phyloP scores from a whole-genome alignment of 2,113 vertebrate genomes.

The Ploceus nigricollis region DNA sequence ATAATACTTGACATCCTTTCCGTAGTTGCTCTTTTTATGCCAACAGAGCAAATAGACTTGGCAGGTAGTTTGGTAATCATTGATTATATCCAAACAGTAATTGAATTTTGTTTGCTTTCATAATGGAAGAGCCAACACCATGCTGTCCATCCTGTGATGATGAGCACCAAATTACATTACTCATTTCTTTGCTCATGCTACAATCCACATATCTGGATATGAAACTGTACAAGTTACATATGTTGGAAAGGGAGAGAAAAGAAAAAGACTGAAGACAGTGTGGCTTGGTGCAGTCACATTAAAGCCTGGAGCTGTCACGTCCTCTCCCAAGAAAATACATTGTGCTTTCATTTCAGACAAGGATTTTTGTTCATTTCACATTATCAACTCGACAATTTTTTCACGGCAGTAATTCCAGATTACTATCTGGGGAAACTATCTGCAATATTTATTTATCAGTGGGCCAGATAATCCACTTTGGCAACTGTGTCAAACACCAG shows the following conservation, averaged over 20 bases:
- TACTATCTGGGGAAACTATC: not conserved
- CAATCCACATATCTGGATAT: not conserved
- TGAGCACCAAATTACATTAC: slow-evolving; percentile 6
- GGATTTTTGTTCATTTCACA: not conserved
- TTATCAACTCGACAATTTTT: not conserved
- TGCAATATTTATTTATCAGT: slow-evolving; percentile 25
- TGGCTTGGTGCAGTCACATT: not conserved
- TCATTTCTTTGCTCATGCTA: not conserved
- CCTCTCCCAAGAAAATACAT: not conserved
- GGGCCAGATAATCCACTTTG: not conserved
- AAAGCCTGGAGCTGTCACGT: not conserved
- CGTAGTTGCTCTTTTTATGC: slow-evolving; percentile 9
- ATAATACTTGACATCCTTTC: slow-evolving; percentile 35
- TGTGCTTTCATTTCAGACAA: not conserved
- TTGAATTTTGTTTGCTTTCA: slow-evolving; percentile 43
- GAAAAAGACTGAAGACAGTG: not conserved
- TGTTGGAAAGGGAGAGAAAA: not conserved
- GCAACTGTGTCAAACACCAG: not conserved
- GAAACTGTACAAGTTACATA: not conserved
- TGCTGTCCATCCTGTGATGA: not conserved
- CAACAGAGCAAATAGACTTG: slow-evolving; percentile 40
- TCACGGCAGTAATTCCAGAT: not conserved
- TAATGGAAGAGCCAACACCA: not conserved
- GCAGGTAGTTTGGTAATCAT: slow-evolving; percentile 45
- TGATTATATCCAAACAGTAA: slow-evolving; percentile 58